Percentiles rank a stretch among this genome's conserved stretches.
These are phyloP conservation scores for Lutraria lutraria DNA, from an alignment of 2,888 invertebrate species.

Conservation along the genomic window DNA sequence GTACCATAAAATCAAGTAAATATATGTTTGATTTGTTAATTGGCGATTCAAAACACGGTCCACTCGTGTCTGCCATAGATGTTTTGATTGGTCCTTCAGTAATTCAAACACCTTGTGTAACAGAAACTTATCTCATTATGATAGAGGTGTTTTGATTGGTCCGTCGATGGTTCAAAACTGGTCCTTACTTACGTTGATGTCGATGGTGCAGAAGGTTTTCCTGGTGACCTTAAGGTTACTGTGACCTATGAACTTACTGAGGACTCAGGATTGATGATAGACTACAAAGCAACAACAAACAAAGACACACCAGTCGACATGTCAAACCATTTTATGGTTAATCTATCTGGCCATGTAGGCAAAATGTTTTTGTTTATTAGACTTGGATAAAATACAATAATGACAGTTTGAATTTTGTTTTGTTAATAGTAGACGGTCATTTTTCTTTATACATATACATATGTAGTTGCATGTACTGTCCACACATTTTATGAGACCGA, in stretches of 20 bases:
- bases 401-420: background rate
- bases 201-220: constrained; percentile 94
- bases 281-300: constrained; percentile 91
- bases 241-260: constrained; percentile 91
- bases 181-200: constrained; percentile 92
- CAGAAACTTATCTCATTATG: background rate
- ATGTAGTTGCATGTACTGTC: too few relatives aligned
- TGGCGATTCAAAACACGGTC: background rate
- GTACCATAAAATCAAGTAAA: too few relatives aligned
- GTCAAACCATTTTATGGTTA: constrained; percentile 95
- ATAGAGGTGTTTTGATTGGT: constrained; percentile 89
- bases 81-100: constrained; percentile 90
- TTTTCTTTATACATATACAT: too few relatives aligned
- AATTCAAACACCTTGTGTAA: constrained; percentile 86
- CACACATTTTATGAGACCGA: too few relatives aligned
- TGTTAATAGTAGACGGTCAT: too few relatives aligned
- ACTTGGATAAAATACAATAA: background rate
- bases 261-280: constrained; percentile 91
- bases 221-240: constrained; percentile 92
- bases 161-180: constrained; percentile 89
- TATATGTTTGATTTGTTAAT: too few relatives aligned
- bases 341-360: constrained; percentile 93
- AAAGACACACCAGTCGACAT: constrained; percentile 95
- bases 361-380: background rate
- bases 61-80: background rate